phyloP scores from a whole-genome alignment of 1,140 invertebrate genomes.

The Laupala kohalensis region DNA sequence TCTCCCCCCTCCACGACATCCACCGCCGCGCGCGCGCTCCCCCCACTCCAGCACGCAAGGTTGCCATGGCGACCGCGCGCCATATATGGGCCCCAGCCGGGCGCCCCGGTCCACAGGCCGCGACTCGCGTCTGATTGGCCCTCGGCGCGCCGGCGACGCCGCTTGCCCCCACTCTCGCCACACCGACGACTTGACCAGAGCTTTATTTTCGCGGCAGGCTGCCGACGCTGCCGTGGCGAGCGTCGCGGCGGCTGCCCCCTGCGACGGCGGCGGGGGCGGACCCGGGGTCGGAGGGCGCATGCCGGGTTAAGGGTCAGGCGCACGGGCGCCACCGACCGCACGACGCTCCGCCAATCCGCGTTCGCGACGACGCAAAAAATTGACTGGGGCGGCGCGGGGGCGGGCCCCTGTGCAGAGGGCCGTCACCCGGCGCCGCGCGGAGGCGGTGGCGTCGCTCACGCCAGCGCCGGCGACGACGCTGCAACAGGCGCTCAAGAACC shows the following conservation, averaged over 20 bases:
- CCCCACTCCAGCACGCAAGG: neutral
- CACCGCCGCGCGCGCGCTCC: neutral
- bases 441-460: neutral
- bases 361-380: neutral
- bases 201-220: neutral
- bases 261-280: neutral
- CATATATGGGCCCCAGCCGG: neutral
- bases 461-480: neutral
- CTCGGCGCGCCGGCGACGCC: neutral
- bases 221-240: neutral
- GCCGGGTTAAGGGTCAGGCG: constrained; percentile 2
- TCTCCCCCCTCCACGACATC: neutral
- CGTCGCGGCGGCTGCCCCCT: neutral
- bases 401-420: neutral
- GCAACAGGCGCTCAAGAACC: too few species aligned
- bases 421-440: neutral
- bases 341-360: neutral
- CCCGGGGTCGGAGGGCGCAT: constrained; percentile 3
- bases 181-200: neutral
- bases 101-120: neutral
- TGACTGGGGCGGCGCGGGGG: neutral
- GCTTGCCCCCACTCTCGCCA: neutral
- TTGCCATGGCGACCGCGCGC: constrained; percentile 1
- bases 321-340: neutral
- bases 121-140: constrained; percentile 5